phyloP scores from a whole-genome alignment of 2,888 invertebrate species.

The Psylliodes chrysocephalus region DNA sequence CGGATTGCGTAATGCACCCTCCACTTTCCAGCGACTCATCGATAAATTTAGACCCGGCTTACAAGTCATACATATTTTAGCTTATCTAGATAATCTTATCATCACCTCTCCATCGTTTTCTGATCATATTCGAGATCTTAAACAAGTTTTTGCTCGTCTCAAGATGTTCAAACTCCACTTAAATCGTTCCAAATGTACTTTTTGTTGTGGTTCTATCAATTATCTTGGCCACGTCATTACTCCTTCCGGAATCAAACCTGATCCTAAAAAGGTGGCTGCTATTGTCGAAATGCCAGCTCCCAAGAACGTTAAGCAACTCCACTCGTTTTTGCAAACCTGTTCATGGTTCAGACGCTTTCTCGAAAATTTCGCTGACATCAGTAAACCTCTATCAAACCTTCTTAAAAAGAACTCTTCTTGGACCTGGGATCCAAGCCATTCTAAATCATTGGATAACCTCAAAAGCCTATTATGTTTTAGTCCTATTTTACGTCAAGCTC shows the following conservation, averaged over 20 bases:
- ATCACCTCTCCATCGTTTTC: constrained; percentile 30
- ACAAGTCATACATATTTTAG: constrained; percentile 37
- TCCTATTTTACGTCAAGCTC: too few species aligned
- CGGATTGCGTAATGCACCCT: constrained; percentile 46
- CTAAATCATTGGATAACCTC: background rate
- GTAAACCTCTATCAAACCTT: too few species aligned
- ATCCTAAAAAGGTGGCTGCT: background rate
- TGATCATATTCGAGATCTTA: too few species aligned
- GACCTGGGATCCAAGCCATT: too few species aligned
- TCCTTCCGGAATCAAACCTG: constrained; percentile 7
- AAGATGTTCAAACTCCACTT: too few species aligned
- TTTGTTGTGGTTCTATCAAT: too few species aligned
- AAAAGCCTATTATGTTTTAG: too few species aligned
- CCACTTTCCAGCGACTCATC: constrained; percentile 49
- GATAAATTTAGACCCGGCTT: constrained; percentile 44
- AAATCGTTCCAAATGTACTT: too few species aligned
- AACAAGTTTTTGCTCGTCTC: too few species aligned
- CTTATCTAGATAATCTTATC: constrained; percentile 51
- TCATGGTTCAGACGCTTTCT: background rate
- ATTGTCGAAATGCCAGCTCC: background rate
- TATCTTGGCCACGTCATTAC: background rate
- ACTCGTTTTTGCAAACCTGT: constrained; percentile 41
- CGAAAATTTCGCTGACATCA: too few species aligned
- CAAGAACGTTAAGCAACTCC: background rate
- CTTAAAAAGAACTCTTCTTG: too few species aligned